Conservation (phyloP, 2,113 vertebrate genomes). For the Megaceryle maxima region DNA sequence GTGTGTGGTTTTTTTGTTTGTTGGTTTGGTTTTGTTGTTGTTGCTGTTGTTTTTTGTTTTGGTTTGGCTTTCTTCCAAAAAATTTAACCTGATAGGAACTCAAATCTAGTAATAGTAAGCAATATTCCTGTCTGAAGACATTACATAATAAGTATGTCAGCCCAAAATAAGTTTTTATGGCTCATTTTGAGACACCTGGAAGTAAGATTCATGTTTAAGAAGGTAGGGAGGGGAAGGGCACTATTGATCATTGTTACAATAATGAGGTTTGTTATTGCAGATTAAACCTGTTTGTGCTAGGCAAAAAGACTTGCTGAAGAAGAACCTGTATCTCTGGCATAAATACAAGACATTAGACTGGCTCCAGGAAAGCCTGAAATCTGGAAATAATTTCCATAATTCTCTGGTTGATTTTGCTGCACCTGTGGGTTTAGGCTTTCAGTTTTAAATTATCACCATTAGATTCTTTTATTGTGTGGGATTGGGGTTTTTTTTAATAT, state of each 20-base stretch:
- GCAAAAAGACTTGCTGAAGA: background rate
- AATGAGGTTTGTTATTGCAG: background rate
- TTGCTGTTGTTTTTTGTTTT: too few relatives aligned
- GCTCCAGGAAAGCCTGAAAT: background rate
- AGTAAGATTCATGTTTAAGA: background rate
- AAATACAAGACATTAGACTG: background rate
- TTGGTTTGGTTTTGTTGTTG: too few relatives aligned
- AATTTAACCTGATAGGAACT: accelerated
- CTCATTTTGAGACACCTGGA: background rate
- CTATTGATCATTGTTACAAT: background rate
- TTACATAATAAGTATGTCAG: background rate
- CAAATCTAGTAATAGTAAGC: background rate
- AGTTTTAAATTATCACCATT: background rate
- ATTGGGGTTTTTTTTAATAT: background rate
- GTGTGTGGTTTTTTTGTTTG: background rate
- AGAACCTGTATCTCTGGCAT: background rate
- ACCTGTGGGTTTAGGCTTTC: background rate
- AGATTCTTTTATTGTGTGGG: background rate
- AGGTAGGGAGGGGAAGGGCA: background rate
- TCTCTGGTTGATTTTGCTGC: background rate
- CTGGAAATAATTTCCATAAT: background rate
- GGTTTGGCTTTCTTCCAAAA: background rate
- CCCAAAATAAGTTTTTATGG: background rate
- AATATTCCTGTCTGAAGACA: background rate
- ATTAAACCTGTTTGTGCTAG: background rate